These are phyloP conservation scores for Brachyptera risi DNA, from an alignment of 2,888 invertebrate species.

Conservation along the genomic window DNA sequence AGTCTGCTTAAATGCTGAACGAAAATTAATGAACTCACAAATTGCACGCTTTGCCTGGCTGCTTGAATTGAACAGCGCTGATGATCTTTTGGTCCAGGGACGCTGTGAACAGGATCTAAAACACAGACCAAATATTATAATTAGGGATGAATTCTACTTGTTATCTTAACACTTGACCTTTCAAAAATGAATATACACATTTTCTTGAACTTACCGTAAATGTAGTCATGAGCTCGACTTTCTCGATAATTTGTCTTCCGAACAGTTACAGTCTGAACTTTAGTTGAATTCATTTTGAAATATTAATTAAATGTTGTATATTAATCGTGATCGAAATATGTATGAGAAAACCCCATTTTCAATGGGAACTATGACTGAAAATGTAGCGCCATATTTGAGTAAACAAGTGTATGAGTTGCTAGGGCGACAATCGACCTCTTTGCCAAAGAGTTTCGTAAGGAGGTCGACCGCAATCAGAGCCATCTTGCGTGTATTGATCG, in stretches of 20 bases:
- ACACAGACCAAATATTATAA: conserved; percentile 22
- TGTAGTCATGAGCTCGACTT: background rate
- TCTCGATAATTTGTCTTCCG: background rate
- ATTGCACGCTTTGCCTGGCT: conserved; percentile 53
- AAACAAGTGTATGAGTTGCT: background rate
- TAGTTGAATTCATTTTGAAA: background rate
- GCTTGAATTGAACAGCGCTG: conserved; percentile 52
- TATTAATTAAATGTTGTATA: background rate
- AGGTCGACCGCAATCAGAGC: too few species aligned
- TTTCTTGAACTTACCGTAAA: conserved; percentile 11
- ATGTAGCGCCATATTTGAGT: background rate
- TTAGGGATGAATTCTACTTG: too few species aligned
- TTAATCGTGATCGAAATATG: too few species aligned
- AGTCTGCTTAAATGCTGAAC: background rate
- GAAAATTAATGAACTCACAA: conserved; percentile 44
- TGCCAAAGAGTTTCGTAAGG: background rate
- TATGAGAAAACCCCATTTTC: too few species aligned
- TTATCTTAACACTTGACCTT: too few species aligned
- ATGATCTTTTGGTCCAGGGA: conserved; percentile 55
- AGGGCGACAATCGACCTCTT: background rate
- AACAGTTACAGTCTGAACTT: background rate
- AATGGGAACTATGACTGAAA: background rate
- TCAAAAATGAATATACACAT: background rate
- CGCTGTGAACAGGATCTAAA: conserved; percentile 54
- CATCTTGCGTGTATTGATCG: background rate